phyloP scores from a whole-genome alignment of 2,113 vertebrate genomes.

The Oophaga pumilio region DNA sequence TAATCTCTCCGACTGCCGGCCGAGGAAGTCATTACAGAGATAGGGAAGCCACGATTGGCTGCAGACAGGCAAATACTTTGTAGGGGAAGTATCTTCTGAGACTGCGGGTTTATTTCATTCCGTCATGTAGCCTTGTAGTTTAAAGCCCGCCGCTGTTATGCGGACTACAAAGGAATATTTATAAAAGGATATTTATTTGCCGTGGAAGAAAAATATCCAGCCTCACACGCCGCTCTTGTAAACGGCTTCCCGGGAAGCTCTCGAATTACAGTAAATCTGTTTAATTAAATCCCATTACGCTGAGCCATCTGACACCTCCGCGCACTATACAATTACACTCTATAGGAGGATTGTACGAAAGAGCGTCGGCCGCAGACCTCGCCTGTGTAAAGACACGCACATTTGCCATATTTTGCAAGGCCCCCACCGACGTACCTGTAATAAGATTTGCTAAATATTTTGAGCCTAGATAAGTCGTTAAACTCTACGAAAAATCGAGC shows the following conservation, averaged over 20 bases:
- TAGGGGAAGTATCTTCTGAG: slow-evolving; percentile 60
- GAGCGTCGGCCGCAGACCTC: not conserved
- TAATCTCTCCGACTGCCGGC: slow-evolving; percentile 70
- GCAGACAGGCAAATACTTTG: slow-evolving; percentile 69
- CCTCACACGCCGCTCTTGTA: slow-evolving; percentile 44
- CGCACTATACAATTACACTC: slow-evolving; percentile 9
- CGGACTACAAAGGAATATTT: slow-evolving; percentile 44
- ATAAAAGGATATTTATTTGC: slow-evolving; percentile 47
- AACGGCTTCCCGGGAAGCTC: slow-evolving; percentile 16
- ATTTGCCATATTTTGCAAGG: not conserved
- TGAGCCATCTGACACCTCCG: slow-evolving; percentile 38
- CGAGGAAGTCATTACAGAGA: slow-evolving; percentile 69
- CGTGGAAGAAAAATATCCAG: slow-evolving; percentile 22
- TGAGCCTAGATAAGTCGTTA: not conserved
- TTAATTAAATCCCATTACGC: slow-evolving; percentile 56
- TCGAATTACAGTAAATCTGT: slow-evolving; percentile 53
- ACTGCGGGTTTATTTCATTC: slow-evolving; percentile 61
- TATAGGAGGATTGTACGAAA: not conserved
- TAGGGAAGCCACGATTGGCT: slow-evolving; percentile 59
- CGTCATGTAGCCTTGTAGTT: slow-evolving; percentile 52
- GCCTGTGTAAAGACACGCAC: not conserved
- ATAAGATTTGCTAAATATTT: slow-evolving; percentile 11
- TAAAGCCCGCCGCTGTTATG: slow-evolving; percentile 49
- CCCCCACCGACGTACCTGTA: not conserved
- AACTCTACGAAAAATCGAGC: not conserved